These are phyloP conservation scores for Orthosia cruda DNA, from an alignment of 2,888 invertebrate species.

Conservation along the genomic window DNA sequence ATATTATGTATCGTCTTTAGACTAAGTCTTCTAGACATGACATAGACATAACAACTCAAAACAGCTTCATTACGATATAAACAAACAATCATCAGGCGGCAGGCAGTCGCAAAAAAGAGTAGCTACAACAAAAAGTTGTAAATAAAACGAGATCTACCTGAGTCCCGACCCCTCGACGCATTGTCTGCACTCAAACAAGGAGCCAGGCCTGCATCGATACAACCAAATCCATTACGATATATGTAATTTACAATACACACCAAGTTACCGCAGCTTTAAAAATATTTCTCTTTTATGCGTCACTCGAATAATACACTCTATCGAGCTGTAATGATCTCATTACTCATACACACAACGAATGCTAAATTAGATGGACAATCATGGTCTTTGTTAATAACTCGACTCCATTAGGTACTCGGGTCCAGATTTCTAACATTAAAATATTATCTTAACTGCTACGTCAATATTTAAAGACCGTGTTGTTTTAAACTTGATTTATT, in stretches of 20 bases:
- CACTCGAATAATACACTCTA: slow-evolving; percentile 56
- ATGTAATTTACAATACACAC: background rate
- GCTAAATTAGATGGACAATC: slow-evolving; percentile 64
- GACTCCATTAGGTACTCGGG: slow-evolving; percentile 30
- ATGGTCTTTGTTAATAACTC: slow-evolving; percentile 62
- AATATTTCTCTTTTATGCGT: slow-evolving; percentile 49
- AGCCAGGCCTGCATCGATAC: slow-evolving; percentile 17
- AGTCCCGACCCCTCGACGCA: slow-evolving; percentile 44
- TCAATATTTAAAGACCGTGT: slow-evolving; percentile 44
- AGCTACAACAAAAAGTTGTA: slow-evolving; percentile 54
- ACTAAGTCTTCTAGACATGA: background rate
- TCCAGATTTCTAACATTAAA: slow-evolving; percentile 42
- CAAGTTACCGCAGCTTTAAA: slow-evolving; percentile 15
- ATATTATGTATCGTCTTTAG: background rate
- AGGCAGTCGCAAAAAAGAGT: slow-evolving; percentile 45
- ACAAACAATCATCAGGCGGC: slow-evolving; percentile 38
- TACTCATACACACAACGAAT: slow-evolving; percentile 61
- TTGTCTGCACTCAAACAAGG: slow-evolving; percentile 46
- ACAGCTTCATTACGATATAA: slow-evolving; percentile 27
- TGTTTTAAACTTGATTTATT: slow-evolving; percentile 36
- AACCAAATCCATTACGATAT: slow-evolving; percentile 10
- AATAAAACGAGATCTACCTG: slow-evolving; percentile 74
- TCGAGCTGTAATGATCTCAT: slow-evolving; percentile 64
- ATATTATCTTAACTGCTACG: slow-evolving; percentile 24
- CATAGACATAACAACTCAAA: slow-evolving; percentile 1